phyloP scores from a whole-genome alignment of 2,888 invertebrate species.

The Flexamia atlantica region DNA sequence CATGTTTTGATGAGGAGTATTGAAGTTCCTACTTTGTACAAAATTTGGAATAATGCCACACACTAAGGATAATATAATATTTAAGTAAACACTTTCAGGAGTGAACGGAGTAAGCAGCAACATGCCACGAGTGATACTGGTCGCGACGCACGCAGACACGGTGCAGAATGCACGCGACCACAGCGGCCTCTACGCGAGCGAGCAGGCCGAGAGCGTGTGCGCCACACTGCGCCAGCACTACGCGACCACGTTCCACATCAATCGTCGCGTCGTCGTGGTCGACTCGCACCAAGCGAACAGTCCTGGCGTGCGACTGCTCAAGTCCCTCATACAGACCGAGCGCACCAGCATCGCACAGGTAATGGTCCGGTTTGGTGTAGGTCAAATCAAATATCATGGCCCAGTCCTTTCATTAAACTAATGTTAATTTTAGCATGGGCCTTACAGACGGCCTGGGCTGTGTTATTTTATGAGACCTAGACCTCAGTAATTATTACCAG shows the following conservation, averaged over 20 bases:
- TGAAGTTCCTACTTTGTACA: too few species aligned
- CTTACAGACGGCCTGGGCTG: too few species aligned
- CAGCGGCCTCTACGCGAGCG: constrained; percentile 79
- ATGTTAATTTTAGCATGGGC: too few species aligned
- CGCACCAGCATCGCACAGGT: constrained; percentile 74
- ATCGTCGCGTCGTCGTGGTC: constrained; percentile 78
- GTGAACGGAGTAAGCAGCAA: constrained; percentile 78
- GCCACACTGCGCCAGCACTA: constrained; percentile 74
- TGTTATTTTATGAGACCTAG: too few species aligned
- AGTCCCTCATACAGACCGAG: constrained; percentile 69
- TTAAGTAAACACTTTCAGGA: too few species aligned
- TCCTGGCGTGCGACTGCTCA: constrained; percentile 80
- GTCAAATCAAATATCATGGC: too few species aligned
- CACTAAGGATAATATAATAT: too few species aligned
- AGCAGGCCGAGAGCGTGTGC: constrained; percentile 77
- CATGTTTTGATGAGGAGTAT: too few species aligned
- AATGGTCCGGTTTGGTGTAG: background rate
- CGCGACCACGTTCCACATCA: constrained; percentile 78
- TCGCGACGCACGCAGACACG: constrained; percentile 82
- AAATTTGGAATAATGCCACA: too few species aligned
- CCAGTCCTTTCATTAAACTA: too few species aligned
- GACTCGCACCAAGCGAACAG: constrained; percentile 81
- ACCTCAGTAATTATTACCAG: too few species aligned
- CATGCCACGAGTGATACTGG: constrained; percentile 77
- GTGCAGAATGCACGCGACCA: constrained; percentile 76